A percentile compares a stretch with the other conserved stretches of the same genome.
phyloP scores from a whole-genome alignment of 2,888 invertebrate genomes.

The Nymphalis polychloros region DNA sequence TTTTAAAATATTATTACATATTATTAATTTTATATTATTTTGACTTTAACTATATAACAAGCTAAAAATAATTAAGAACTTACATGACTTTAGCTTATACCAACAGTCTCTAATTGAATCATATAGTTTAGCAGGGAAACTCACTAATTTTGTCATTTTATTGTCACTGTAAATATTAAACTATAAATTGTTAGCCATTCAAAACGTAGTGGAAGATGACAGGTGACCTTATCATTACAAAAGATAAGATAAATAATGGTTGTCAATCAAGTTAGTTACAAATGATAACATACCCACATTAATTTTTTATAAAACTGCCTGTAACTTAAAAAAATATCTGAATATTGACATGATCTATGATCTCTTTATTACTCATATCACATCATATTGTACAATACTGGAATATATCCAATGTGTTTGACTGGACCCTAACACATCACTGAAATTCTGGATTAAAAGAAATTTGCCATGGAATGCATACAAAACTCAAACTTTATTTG shows the following conservation, averaged over 20 bases:
- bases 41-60: not conserved
- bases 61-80: conserved; percentile 47
- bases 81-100: conserved; percentile 69
- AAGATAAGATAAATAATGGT: conserved; percentile 4
- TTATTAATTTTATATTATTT: not conserved
- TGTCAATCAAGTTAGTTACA: not conserved
- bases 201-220: conserved; percentile 9
- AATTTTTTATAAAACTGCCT: not conserved
- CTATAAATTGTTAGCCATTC: conserved; percentile 2
- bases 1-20: too few relatives aligned
- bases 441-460: too few relatives aligned
- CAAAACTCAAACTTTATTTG: not conserved
- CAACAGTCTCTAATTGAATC: conserved; percentile 60
- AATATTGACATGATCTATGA: too few relatives aligned
- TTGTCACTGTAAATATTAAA: conserved; percentile 13
- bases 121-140: conserved; percentile 50
- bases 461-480: not conserved
- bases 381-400: too few relatives aligned
- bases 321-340: not conserved
- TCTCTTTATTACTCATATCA: too few relatives aligned
- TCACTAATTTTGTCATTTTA: conserved; percentile 60
- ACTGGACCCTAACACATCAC: too few relatives aligned
- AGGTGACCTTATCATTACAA: conserved; percentile 12
- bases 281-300: not conserved
- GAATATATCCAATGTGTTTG: too few relatives aligned